phyloP scores from a whole-genome alignment of 2,113 vertebrate species.

The Sceloporus undulatus region DNA sequence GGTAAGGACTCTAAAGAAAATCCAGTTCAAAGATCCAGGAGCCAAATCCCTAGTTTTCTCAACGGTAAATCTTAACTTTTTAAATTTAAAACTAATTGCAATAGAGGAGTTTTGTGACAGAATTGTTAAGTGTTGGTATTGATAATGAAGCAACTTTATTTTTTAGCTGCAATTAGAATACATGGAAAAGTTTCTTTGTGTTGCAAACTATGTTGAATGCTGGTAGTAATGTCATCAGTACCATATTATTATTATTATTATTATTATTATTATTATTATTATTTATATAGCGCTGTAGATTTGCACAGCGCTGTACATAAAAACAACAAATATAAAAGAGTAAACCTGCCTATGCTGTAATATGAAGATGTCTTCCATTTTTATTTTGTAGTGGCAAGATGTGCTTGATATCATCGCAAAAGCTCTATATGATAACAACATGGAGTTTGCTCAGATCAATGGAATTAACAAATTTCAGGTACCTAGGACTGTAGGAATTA shows the following conservation, averaged over 20 bases:
- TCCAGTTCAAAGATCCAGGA: conserved; percentile 88
- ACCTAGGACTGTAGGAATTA: conserved; percentile 51
- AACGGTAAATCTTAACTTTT: conserved; percentile 82
- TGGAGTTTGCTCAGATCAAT: conserved; percentile 97
- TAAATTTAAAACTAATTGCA: not conserved
- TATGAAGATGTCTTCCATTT: conserved; percentile 42
- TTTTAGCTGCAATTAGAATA: not conserved
- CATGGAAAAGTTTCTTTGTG: not conserved
- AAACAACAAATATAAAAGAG: no score
- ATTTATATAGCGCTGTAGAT: no score
- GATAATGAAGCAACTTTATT: not conserved
- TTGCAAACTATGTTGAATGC: not conserved
- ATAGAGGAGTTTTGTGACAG: not conserved
- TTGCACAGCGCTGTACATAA: no score
- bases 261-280: no score
- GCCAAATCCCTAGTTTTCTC: conserved; percentile 98
- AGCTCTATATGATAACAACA: conserved; percentile 95
- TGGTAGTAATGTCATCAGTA: conserved; percentile 28
- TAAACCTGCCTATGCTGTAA: conserved; percentile 3
- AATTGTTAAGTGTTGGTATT: not conserved
- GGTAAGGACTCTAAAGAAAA: conserved; percentile 93
- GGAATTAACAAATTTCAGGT: conserved; percentile 98
- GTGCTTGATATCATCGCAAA: conserved; percentile 98
- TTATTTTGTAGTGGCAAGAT: conserved; percentile 90
- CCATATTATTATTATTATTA: not conserved